Evolutionary conservation across 2,113 vertebrate species (phyloP), one percentile per base, ranked within the genome.

Genomic region (Scophthalmus maximus): DNA sequence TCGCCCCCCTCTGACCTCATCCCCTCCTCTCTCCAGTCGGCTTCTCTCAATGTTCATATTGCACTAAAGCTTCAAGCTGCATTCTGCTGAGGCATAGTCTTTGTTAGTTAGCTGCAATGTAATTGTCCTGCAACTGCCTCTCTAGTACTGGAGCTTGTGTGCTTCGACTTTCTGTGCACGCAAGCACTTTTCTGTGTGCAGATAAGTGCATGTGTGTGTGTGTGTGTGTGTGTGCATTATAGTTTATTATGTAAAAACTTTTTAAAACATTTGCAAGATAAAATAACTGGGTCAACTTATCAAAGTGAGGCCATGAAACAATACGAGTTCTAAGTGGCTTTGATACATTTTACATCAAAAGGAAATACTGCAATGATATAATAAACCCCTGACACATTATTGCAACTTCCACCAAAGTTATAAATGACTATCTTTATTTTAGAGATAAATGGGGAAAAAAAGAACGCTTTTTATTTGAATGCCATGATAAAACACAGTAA

Each of bases 271-370:
- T 68, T 66, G n/a, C 18, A 49, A 64, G 56, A 79, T 84, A 78
- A 67, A 81, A 78, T 25, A 83, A 77, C 14, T 82, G 32, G 79
- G 78, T 76, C 81, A 76, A 57, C 50, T 83, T 49, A 59, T 68
- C 53, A 78, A 78, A 85, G 79, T 52, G 53, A 60, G 58, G 64
- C 64, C 57, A 73, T 57, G 67, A 68, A 73, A 75, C 66, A 68
- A 59, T 78, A 62, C 58, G 18, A 29, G 59, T 51, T 72, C 46
- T 68, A 62, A 67, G 46, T 60, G 65, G 74, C 68, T 86, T 73
- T 82, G 75, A 79, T 82, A 67, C 60, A 82, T 82, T 81, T 84
- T 67, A 75, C 63, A 86, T 80, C 65, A 83, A 84, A 81, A 55
- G 62, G 34, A 75, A 29, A 66, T 49, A 52, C 53, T 29, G 58